phyloP scores from a whole-genome alignment of 2,113 vertebrate genomes.

The Galemys pyrenaicus region DNA sequence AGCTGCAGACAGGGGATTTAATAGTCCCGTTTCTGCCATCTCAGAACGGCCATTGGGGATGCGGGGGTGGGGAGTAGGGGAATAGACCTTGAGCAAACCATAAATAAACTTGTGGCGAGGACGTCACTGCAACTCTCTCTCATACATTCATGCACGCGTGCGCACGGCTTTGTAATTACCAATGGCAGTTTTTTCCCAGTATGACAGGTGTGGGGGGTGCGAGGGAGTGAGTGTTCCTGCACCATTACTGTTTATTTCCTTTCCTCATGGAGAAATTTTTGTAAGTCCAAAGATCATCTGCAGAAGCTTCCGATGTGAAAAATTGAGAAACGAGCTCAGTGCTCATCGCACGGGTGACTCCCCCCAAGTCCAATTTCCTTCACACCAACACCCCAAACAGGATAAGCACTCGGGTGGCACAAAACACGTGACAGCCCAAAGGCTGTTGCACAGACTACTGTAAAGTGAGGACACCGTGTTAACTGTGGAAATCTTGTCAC shows the following conservation, averaged over 20 bases:
- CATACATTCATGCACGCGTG: neutral
- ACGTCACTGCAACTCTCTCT: conserved; percentile 10
- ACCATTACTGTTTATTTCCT: conserved; percentile 54
- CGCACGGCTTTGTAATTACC: conserved; percentile 33
- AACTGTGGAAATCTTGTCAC: conserved; percentile 65
- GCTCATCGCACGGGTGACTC: neutral
- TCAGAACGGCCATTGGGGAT: conserved; percentile 18
- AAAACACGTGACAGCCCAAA: neutral
- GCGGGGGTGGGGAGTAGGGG: neutral
- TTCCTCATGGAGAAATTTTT: conserved; percentile 20
- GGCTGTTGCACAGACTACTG: neutral
- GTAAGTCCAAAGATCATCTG: neutral
- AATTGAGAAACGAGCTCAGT: conserved; percentile 1
- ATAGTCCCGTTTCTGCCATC: conserved; percentile 52
- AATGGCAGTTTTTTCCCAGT: conserved; percentile 56
- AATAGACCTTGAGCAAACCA: conserved; percentile 57
- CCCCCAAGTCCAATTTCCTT: neutral
- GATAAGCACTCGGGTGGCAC: conserved; percentile 42
- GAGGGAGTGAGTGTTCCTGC: conserved; percentile 1
- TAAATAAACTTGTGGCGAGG: conserved; percentile 61
- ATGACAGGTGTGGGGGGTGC: neutral
- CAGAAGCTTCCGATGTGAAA: conserved; percentile 55
- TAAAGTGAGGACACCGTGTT: conserved; percentile 46
- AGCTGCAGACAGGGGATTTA: conserved; percentile 62
- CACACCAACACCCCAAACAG: neutral